A percentile compares a stretch with the other conserved stretches of the same genome.
Evolutionary conservation across 2,888 invertebrate genomes (phyloP).

Genomic region (Tipula helvola): DNA sequence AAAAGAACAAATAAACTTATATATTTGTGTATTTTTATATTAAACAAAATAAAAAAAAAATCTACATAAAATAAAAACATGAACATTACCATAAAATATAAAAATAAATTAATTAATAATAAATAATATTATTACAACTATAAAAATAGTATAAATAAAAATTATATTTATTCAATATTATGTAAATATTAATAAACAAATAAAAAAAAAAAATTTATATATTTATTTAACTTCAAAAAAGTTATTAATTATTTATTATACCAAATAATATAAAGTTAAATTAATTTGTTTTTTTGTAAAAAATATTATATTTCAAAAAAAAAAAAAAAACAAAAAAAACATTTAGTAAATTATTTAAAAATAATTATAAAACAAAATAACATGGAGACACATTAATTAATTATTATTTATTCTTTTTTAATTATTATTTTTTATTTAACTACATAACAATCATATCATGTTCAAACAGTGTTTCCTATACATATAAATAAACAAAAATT

Average conservation of each 20-base stretch:
- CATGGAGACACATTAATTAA: not conserved
- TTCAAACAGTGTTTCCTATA: not conserved
- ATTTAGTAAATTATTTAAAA: not conserved
- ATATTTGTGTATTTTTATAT: constrained; percentile 11
- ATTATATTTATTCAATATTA: not conserved
- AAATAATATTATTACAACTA: not conserved
- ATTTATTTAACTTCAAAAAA: not conserved
- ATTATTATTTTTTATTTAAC: not conserved
- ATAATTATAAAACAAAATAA: not conserved
- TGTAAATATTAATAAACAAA: not conserved
- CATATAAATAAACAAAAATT: not conserved
- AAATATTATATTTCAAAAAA: not conserved
- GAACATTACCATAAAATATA: not conserved
- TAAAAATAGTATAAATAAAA: not conserved
- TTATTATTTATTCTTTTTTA: not conserved
- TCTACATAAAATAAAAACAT: not conserved
- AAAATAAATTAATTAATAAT: not conserved
- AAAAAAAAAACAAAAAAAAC: not conserved
- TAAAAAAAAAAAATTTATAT: not conserved
- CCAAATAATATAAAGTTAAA: not conserved
- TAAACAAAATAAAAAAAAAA: not conserved
- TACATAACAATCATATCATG: not conserved
- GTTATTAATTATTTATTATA: not conserved
- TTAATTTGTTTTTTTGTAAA: not conserved
- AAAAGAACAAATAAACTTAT: constrained; percentile 7